Base-by-base conservation (phyloP, 2,797 vertebrate species). In the Emydoidea blandingii region DNA sequence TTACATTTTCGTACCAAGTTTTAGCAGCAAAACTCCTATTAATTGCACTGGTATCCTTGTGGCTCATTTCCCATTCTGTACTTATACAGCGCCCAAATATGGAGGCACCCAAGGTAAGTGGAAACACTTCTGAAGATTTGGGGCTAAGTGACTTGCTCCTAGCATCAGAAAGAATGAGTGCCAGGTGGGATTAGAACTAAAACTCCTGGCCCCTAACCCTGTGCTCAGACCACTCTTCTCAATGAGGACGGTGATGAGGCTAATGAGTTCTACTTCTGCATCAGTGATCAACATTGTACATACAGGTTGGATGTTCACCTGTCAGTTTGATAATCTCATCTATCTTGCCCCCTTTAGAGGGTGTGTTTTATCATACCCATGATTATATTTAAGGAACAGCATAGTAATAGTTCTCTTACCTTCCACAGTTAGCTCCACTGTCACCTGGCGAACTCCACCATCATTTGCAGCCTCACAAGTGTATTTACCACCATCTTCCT, bases 381-480 rank as follows among this genome's bases (percentile, higher is more conserved):
- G 25, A 52, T 27, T 37, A 59, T 29, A 56, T 34, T n/a, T 29
- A 76, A 79, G 25, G 6, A 54, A 34, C 5, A 85, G 4, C 0
- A 34, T 6, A 41, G 0, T 29, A 47, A 79, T 12, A 23, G 34
- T 41, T 34, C 29, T 52, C 96, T 98, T 97, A 99, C 99, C 99
- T 98, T 99, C 98, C 53, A 99, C 98, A 1, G 98, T 99, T 93
- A 99, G 98, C 94, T 99, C 99, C 98, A 99, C 99, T 0, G 99
- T 99, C 92, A 99, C 98, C 90, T 99, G 99, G 10, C 98, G 98
- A 94, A 98, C 98, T 1, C 99, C 99, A 4, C 97, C 98, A 62
- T 98, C 98, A 79, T 99, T 99, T 88, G 97, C 93, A 18, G 98
- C 98, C 94, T 99, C 98, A 1, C 99, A 99, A 78, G 99, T 99